A percentile compares a stretch with the other conserved stretches of the same genome.
phyloP scores from a whole-genome alignment of 2,113 vertebrate species.

The Puffinus mauretanicus region DNA sequence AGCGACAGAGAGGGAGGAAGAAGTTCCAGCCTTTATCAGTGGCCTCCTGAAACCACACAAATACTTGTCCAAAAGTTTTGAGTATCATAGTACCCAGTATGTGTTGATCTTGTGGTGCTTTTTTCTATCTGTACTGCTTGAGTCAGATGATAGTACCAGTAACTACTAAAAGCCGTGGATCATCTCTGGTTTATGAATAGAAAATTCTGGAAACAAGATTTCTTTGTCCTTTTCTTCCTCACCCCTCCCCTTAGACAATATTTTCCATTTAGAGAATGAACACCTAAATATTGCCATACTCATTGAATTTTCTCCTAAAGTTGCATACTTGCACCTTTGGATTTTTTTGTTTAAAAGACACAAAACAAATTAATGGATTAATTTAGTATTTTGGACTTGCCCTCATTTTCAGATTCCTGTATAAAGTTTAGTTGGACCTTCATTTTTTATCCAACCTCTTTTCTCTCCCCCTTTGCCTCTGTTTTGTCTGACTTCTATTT shows the following conservation, averaged over 20 bases:
- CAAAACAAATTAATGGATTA: background rate
- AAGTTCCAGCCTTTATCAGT: background rate
- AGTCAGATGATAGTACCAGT: background rate
- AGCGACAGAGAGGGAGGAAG: background rate
- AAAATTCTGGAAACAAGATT: background rate
- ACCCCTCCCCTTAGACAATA: background rate
- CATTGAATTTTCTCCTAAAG: background rate
- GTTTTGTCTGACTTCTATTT: background rate
- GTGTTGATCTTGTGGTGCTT: background rate
- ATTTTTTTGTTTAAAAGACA: background rate
- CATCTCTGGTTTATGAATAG: background rate
- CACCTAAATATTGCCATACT: background rate
- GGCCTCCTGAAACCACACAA: background rate
- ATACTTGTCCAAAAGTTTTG: background rate
- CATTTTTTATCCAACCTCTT: background rate
- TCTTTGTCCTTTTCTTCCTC: background rate
- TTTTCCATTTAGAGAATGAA: background rate
- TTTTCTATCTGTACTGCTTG: background rate
- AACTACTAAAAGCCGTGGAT: background rate
- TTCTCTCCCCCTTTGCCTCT: background rate
- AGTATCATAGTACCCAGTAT: background rate
- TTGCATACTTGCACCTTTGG: background rate
- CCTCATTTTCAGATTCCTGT: background rate
- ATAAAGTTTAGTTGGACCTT: background rate
- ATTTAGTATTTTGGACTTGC: background rate